Conservation (phyloP, 37 sponge, comb jelly and placozoan species). For the Crambe crambe region DNA sequence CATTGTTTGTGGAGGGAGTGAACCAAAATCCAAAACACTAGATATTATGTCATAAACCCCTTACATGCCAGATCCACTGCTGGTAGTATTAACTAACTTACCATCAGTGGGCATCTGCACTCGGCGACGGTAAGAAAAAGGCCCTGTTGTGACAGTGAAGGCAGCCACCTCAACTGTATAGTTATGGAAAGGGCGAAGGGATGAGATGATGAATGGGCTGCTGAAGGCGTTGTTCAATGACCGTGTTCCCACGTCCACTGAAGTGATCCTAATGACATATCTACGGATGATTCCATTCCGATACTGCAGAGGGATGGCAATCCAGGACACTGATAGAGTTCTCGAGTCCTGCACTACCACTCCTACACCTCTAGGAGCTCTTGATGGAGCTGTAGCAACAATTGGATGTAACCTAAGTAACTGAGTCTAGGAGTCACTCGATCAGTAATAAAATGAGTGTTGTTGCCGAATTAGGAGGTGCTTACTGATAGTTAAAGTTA, state of each 20-base stretch:
- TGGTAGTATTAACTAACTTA: no score
- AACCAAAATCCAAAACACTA: no score
- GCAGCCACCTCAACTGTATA: constrained; percentile 18
- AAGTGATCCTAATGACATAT: constrained; percentile 19
- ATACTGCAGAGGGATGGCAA: background rate
- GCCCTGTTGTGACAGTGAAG: constrained; percentile 12
- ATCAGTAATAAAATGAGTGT: no score
- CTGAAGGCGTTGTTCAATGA: background rate
- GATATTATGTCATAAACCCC: no score
- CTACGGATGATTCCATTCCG: constrained; percentile 28
- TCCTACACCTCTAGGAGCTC: background rate
- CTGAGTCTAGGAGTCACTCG: no score
- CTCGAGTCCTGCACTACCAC: background rate
- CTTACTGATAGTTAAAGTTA: no score
- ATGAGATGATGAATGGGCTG: background rate
- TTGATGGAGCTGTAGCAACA: constrained; percentile 7
- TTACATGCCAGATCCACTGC: no score
- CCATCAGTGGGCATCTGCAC: constrained; percentile 18
- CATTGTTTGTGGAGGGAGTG: no score
- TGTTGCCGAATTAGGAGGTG: no score
- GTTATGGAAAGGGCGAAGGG: constrained; percentile 10
- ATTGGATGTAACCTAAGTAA: no score
- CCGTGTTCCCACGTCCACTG: background rate
- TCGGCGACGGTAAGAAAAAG: background rate
- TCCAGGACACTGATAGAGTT: constrained; percentile 15